A percentile compares a stretch with the other conserved stretches of the same genome.
phyloP scores from a whole-genome alignment of 2,888 invertebrate genomes.

The Papilio elwesi region DNA sequence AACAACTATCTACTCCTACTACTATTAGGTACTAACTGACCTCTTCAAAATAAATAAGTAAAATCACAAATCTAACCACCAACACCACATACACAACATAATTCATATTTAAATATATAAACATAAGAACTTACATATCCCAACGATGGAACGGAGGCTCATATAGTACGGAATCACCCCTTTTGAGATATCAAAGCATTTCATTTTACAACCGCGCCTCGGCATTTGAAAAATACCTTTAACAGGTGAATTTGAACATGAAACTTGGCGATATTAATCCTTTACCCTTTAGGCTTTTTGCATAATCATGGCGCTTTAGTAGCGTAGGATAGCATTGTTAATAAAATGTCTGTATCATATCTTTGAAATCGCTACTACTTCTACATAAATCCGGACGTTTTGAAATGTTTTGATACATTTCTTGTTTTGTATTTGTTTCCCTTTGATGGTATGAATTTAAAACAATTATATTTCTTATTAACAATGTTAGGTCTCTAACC shows the following conservation, averaged over 20 bases:
- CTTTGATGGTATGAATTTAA: too few relatives aligned
- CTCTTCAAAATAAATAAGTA: not conserved
- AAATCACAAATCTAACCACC: too few relatives aligned
- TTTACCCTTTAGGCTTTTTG: not conserved
- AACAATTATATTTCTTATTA: too few relatives aligned
- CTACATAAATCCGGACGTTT: not conserved
- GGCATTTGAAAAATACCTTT: conserved; percentile 5
- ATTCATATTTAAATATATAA: not conserved
- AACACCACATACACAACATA: too few relatives aligned
- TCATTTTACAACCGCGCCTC: not conserved
- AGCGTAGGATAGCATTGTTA: not conserved
- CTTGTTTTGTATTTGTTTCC: not conserved
- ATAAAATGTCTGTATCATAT: not conserved
- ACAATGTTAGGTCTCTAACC: too few relatives aligned
- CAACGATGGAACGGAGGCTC: too few relatives aligned
- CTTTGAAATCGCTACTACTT: not conserved
- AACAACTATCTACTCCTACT: too few relatives aligned
- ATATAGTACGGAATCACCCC: not conserved
- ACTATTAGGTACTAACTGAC: too few relatives aligned
- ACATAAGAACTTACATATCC: not conserved
- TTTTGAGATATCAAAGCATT: conserved; percentile 6
- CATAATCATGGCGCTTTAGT: not conserved
- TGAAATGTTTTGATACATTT: conserved; percentile 23
- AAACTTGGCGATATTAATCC: not conserved
- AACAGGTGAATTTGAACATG: conserved; percentile 3